A percentile compares a stretch with the other conserved stretches of the same genome.
These are phyloP conservation scores for Rhynchonema sp. DNA, from an alignment of 2,888 invertebrate species.

Conservation along the genomic window DNA sequence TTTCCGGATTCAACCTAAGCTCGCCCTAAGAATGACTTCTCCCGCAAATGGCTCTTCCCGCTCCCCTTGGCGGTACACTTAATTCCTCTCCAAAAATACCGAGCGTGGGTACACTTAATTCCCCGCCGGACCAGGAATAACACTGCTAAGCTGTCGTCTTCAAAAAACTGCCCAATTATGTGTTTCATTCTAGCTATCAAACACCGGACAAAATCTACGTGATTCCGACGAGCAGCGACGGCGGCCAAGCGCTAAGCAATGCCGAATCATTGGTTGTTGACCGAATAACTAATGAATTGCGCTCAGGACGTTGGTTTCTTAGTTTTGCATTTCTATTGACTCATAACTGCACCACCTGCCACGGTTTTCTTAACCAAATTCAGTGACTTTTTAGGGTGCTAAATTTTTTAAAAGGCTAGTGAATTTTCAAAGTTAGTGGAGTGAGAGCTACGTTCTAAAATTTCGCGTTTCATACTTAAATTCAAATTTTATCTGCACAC, in stretches of 20 bases:
- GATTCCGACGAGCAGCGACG: neutral
- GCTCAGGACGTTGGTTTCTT: neutral
- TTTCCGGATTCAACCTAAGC: no score
- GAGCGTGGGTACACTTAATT: no score
- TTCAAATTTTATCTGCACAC: no score
- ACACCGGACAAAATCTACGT: neutral
- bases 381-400: no score
- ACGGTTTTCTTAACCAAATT: neutral
- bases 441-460: no score
- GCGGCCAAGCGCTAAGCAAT: neutral
- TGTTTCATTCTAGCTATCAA: neutral
- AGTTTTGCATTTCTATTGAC: neutral
- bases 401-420: neutral
- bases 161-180: no score
- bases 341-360: neutral
- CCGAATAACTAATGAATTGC: constrained; percentile 2
- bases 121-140: no score
- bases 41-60: no score
- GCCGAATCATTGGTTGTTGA: constrained; percentile 23
- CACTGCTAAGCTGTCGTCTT: no score
- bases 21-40: no score
- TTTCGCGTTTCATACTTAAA: neutral
- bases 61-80: no score
- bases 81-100: no score
- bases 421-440: neutral